Evolutionary conservation across 2,113 vertebrate genomes (phyloP).

Genomic region (Aegithalos caudatus): DNA sequence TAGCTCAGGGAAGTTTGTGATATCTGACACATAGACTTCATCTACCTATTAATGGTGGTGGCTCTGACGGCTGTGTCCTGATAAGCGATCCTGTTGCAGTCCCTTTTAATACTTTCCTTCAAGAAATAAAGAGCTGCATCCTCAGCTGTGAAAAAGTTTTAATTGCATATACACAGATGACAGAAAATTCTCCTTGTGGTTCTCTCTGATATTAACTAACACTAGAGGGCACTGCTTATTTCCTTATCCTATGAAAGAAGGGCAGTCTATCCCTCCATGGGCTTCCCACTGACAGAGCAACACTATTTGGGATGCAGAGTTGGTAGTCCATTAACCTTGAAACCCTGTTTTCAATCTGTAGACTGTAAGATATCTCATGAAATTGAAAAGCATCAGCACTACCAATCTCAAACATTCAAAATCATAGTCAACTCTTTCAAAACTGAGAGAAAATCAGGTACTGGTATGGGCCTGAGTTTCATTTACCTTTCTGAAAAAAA

Average conservation of each 20-base stretch:
- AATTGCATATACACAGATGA: neutral
- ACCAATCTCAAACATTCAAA: neutral
- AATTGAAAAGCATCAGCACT: neutral
- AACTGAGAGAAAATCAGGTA: neutral
- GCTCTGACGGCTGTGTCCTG: neutral
- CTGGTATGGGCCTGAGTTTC: neutral
- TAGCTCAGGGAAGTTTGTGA: neutral
- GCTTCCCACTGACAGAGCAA: neutral
- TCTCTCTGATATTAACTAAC: neutral
- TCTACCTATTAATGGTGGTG: neutral
- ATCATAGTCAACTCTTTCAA: neutral
- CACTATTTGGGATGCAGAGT: neutral
- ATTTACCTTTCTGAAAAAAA: neutral
- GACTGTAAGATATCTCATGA: neutral
- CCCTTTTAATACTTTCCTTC: neutral
- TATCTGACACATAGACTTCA: neutral
- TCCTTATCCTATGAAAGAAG: neutral
- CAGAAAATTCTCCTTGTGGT: neutral
- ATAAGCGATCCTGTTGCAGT: neutral
- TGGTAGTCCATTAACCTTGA: neutral
- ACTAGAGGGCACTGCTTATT: constrained; percentile 55
- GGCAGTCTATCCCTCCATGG: neutral
- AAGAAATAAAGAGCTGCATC: neutral
- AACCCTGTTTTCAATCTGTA: neutral
- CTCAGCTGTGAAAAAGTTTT: rapidly evolving